Evolutionary conservation across 2,113 vertebrate genomes (phyloP).

Genomic region (Probosciger aterrimus): DNA sequence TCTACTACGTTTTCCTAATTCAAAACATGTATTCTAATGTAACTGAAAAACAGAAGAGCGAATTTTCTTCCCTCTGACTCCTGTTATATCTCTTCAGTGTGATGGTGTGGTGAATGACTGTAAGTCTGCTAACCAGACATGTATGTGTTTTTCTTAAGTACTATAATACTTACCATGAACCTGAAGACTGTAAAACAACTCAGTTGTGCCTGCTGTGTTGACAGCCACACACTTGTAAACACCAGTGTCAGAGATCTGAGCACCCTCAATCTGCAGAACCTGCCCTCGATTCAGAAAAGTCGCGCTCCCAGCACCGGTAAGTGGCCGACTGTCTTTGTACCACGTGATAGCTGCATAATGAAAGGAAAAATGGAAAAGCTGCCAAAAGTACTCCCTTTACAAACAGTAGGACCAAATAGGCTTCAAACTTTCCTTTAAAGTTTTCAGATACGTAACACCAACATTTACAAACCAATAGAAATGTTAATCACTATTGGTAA

Average conservation of each 20-base stretch:
- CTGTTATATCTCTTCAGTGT: neutral
- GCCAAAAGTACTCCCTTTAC: neutral
- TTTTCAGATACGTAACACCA: neutral
- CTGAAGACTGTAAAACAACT: conserved; percentile 84
- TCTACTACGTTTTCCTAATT: neutral
- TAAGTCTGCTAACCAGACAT: neutral
- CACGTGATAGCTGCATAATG: conserved; percentile 81
- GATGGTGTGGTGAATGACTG: neutral
- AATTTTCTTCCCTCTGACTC: neutral
- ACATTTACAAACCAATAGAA: rapidly evolving
- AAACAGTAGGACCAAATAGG: neutral
- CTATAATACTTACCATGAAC: conserved; percentile 83
- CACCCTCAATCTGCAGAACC: conserved; percentile 79
- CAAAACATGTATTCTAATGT: neutral
- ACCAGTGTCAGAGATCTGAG: conserved; percentile 85
- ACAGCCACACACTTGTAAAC: conserved; percentile 87
- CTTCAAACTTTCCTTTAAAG: neutral
- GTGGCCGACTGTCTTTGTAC: conserved; percentile 87
- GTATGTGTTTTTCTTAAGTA: neutral
- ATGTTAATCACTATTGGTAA: rapidly evolving
- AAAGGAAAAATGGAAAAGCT: neutral
- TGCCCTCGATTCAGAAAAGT: conserved; percentile 79
- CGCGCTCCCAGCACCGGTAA: conserved; percentile 70
- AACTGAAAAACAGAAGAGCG: neutral
- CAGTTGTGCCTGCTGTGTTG: conserved; percentile 84